phyloP scores from a whole-genome alignment of 2,113 vertebrate genomes.

The Oxygymnocypris stewartii region DNA sequence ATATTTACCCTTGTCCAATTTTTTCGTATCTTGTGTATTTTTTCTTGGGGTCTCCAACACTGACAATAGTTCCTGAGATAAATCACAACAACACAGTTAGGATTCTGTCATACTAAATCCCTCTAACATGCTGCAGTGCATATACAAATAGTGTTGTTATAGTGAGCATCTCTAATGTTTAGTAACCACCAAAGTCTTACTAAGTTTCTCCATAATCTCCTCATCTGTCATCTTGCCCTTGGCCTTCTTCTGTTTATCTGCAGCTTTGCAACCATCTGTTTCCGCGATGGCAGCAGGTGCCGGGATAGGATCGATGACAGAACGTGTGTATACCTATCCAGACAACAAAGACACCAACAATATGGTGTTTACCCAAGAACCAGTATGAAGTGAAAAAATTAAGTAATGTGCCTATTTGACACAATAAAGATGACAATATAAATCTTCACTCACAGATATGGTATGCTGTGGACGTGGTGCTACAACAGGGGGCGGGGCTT shows the following conservation, averaged over 20 bases:
- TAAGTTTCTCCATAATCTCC: conserved; percentile 97
- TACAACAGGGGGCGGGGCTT: conserved; percentile 87
- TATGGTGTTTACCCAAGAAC: background rate
- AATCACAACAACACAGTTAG: conserved; percentile 1
- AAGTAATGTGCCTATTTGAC: background rate
- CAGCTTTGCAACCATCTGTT: conserved; percentile 78
- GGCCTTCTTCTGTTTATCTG: conserved; percentile 89
- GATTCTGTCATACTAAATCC: background rate
- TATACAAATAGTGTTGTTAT: background rate
- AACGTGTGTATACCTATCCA: conserved; percentile 86
- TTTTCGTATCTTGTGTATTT: conserved; percentile 96
- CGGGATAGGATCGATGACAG: conserved; percentile 92
- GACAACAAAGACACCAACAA: background rate
- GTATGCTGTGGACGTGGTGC: conserved; percentile 96
- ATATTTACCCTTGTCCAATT: conserved; percentile 93
- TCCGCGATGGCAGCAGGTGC: conserved; percentile 72
- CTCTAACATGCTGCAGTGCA: background rate
- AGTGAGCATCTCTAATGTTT: background rate
- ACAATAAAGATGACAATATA: background rate
- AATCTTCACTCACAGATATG: conserved; percentile 84
- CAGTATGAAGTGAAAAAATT: background rate
- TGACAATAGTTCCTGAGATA: conserved; percentile 88
- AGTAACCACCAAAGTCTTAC: conserved; percentile 71
- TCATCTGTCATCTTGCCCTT: conserved; percentile 97
- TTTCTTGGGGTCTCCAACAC: conserved; percentile 96